phyloP scores from a whole-genome alignment of 2,888 invertebrate species.

The Cancer borealis region DNA sequence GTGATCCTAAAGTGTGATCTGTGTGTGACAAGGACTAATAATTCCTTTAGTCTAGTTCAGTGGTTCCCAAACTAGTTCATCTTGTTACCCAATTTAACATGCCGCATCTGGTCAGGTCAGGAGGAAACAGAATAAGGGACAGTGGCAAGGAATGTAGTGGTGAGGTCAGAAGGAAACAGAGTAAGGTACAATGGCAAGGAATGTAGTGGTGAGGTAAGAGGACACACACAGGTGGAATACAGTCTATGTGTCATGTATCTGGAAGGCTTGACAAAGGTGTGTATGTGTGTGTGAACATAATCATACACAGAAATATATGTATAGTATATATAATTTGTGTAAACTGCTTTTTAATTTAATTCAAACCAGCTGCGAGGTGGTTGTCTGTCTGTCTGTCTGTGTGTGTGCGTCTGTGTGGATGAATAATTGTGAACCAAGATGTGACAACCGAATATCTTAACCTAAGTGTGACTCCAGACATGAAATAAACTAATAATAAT shows the following conservation, averaged over 20 bases:
- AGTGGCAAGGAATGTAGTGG: background rate
- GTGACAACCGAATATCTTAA: background rate
- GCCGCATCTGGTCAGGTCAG: too few relatives aligned
- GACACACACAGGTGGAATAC: background rate
- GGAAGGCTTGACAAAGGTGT: background rate
- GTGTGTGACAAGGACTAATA: background rate
- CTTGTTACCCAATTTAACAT: too few relatives aligned
- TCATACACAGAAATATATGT: background rate
- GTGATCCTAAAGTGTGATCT: background rate
- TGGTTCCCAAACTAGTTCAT: too few relatives aligned
- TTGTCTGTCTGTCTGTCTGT: too few relatives aligned
- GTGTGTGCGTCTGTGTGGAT: too few relatives aligned
- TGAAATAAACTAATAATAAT: constrained; percentile 1
- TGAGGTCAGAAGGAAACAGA: background rate
- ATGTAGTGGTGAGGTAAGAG: constrained; percentile 9
- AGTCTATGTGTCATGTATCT: background rate
- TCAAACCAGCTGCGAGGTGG: background rate
- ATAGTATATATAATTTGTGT: background rate
- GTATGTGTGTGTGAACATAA: background rate
- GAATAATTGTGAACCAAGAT: constrained; percentile 26
- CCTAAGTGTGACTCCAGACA: constrained; percentile 9
- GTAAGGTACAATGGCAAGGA: background rate
- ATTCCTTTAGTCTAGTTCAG: background rate
- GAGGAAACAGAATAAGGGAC: background rate
- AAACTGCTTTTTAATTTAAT: background rate